These are phyloP conservation scores for Crambe crambe DNA, from an alignment of 37 sponge, comb jelly and placozoan genomes.

Conservation along the genomic window DNA sequence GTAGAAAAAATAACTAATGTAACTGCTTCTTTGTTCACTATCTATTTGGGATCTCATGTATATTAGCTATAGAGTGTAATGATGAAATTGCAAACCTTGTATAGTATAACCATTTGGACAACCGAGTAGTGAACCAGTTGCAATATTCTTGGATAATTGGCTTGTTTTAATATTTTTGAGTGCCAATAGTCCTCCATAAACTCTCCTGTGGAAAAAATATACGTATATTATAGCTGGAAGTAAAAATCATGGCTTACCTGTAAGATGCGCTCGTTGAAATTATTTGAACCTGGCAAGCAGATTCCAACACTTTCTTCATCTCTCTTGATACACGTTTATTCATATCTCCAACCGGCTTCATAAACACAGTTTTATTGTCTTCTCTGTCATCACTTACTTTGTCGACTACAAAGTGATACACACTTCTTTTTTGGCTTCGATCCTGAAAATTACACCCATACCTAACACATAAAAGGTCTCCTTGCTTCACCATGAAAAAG, in stretches of 20 bases:
- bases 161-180: no score
- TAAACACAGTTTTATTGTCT: neutral
- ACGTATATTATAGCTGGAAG: neutral
- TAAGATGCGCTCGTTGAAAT: conserved; percentile 33
- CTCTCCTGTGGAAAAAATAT: no score
- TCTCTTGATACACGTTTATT: conserved; percentile 34
- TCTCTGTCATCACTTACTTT: conserved; percentile 1
- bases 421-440: conserved; percentile 9
- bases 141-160: no score
- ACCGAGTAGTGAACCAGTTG: no score
- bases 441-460: conserved; percentile 27
- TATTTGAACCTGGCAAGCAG: conserved; percentile 54
- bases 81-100: no score
- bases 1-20: no score
- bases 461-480: conserved; percentile 68
- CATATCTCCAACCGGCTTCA: conserved; percentile 38
- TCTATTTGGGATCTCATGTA: no score
- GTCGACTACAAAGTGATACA: conserved; percentile 67
- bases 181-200: no score
- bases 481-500: conserved; percentile 44
- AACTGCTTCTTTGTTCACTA: no score
- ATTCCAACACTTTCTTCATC: conserved; percentile 16
- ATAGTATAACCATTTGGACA: no score
- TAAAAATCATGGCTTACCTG: conserved; percentile 17
- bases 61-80: no score